Evolutionary conservation across 2,113 vertebrate genomes (phyloP).

Genomic region (Daubentonia madagascariensis): DNA sequence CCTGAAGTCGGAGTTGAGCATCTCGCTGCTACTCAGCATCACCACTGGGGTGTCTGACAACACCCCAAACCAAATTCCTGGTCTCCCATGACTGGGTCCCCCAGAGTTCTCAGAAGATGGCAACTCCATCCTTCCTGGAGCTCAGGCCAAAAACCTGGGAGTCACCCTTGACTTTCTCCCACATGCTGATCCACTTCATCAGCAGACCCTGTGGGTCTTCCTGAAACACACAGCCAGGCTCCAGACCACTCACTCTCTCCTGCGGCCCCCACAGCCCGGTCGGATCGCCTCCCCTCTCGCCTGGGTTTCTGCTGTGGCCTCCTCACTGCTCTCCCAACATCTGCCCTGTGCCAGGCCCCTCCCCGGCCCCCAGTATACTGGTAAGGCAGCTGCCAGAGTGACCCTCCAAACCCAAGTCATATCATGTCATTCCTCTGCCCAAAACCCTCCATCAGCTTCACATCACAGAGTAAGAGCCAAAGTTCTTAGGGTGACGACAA

Average conservation of each 20-base stretch:
- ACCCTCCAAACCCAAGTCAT: background rate
- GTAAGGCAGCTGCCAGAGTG: background rate
- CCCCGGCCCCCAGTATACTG: background rate
- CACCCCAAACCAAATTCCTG: background rate
- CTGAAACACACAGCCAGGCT: background rate
- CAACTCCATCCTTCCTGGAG: background rate
- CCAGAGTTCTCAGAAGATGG: background rate
- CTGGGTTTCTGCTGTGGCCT: background rate
- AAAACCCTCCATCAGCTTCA: background rate
- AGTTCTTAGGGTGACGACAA: background rate
- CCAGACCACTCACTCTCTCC: background rate
- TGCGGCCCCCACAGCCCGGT: accelerated
- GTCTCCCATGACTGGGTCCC: background rate
- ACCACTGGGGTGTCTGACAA: background rate
- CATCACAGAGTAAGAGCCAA: background rate
- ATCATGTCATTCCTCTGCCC: background rate
- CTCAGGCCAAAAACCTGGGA: background rate
- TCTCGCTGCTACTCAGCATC: background rate
- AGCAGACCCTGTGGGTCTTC: background rate
- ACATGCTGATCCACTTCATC: background rate
- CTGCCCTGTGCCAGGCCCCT: background rate
- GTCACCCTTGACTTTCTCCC: background rate
- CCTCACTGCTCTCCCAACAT: background rate
- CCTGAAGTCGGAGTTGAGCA: background rate
- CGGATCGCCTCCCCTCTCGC: background rate